Evolutionary conservation across 2,888 invertebrate species (phyloP).

Genomic region (Arge pagana): DNA sequence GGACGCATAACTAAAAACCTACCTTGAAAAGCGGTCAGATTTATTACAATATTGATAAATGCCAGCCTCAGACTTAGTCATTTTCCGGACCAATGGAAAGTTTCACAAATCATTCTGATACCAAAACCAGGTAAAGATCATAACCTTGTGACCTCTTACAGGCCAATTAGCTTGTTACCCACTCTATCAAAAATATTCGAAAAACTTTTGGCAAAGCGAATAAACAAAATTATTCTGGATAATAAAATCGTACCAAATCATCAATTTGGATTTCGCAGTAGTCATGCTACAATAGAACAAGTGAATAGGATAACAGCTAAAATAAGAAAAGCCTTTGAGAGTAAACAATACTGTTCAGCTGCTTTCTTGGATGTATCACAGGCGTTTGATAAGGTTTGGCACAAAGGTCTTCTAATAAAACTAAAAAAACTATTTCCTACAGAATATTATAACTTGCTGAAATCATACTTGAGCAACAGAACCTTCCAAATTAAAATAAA

Average conservation of each 20-base stretch:
- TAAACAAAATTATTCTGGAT: not conserved
- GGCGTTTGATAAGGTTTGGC: constrained; percentile 40
- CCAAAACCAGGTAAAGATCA: constrained; percentile 35
- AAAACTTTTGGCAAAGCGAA: constrained; percentile 31
- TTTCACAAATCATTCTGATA: constrained; percentile 27
- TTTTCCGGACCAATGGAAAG: constrained; percentile 38
- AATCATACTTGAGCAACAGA: constrained; percentile 29
- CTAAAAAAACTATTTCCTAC: constrained; percentile 27
- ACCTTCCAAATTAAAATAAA: constrained; percentile 18
- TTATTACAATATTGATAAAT: constrained; percentile 36
- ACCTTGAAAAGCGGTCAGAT: constrained; percentile 31
- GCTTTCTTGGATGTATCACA: constrained; percentile 35
- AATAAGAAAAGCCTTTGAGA: constrained; percentile 25
- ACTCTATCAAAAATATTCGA: constrained; percentile 34
- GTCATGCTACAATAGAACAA: constrained; percentile 32
- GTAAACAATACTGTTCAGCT: constrained; percentile 33
- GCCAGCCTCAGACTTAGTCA: constrained; percentile 34
- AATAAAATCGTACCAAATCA: constrained; percentile 25
- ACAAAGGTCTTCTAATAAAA: constrained; percentile 30
- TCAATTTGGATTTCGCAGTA: constrained; percentile 34
- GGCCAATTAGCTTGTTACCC: constrained; percentile 35
- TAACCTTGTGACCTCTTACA: constrained; percentile 30
- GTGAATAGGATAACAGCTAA: constrained; percentile 28
- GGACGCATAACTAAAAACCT: constrained; percentile 34
- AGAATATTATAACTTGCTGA: constrained; percentile 21